Evolutionary conservation across 35 echinoderm and acorn worm species (phyloP).

Genomic region (Apostichopus californicus): DNA sequence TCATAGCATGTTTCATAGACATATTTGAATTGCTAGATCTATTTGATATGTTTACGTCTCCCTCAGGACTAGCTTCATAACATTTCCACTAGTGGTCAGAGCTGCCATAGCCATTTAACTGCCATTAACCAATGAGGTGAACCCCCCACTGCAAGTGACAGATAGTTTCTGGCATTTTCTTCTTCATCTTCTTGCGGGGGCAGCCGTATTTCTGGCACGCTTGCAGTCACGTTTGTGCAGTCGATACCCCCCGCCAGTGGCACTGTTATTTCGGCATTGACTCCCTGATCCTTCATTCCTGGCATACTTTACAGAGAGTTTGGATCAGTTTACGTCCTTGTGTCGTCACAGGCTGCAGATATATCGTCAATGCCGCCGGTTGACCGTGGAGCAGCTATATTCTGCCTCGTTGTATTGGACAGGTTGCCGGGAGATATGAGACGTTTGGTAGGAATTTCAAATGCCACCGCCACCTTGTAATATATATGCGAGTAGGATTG

Average conservation of each 20-base stretch:
- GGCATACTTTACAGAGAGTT: background rate
- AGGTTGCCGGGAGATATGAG: constrained; percentile 16
- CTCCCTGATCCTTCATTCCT: constrained; percentile 28
- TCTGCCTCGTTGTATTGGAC: constrained; percentile 5
- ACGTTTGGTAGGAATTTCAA: constrained; percentile 21
- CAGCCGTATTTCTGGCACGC: constrained; percentile 12
- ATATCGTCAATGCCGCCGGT: background rate
- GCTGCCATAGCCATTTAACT: background rate
- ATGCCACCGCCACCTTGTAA: constrained; percentile 9
- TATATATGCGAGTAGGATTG: background rate
- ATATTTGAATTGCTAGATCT: too few relatives aligned
- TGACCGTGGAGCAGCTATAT: background rate
- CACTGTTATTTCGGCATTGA: constrained; percentile 16
- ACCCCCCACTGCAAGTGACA: background rate
- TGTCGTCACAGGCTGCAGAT: constrained; percentile 5
- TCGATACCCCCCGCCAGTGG: background rate
- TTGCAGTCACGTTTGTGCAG: constrained; percentile 13
- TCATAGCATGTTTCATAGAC: too few relatives aligned
- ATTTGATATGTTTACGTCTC: too few relatives aligned
- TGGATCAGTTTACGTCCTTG: constrained; percentile 24
- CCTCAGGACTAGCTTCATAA: too few relatives aligned
- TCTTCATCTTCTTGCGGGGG: background rate
- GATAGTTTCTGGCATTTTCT: constrained; percentile 16
- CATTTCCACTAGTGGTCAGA: background rate
- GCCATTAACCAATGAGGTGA: constrained; percentile 34